These are phyloP conservation scores for Elanoides forficatus DNA, from an alignment of 2,113 vertebrate species.

Conservation along the genomic window DNA sequence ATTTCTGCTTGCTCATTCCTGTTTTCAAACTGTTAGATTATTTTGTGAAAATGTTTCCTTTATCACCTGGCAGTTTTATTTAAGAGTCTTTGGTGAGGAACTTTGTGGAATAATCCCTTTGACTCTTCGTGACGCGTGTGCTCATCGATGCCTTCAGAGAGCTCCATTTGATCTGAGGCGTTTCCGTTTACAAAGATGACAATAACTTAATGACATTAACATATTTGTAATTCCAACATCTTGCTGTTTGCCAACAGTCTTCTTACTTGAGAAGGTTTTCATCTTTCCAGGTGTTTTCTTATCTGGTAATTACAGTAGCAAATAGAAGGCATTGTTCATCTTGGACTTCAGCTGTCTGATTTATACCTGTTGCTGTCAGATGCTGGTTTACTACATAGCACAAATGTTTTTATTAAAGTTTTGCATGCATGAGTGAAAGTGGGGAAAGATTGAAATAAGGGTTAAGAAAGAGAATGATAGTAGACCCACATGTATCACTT, in stretches of 20 bases:
- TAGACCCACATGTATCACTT: background rate
- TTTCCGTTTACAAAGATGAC: background rate
- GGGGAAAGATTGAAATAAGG: background rate
- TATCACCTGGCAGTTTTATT: background rate
- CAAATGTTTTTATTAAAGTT: background rate
- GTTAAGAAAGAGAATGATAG: background rate
- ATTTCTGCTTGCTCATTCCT: background rate
- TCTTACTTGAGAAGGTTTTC: background rate
- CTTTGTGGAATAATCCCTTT: background rate
- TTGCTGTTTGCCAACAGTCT: background rate
- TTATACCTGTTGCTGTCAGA: background rate
- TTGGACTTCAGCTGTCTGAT: background rate
- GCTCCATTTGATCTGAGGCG: background rate
- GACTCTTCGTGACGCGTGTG: background rate
- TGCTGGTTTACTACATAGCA: background rate
- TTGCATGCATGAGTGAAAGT: background rate
- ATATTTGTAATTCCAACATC: background rate
- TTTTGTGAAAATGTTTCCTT: background rate
- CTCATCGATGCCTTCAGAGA: background rate
- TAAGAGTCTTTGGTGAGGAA: background rate
- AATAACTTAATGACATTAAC: background rate
- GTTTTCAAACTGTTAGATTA: background rate
- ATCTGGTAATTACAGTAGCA: background rate
- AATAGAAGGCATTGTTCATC: background rate
- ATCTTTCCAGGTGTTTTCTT: background rate